Conservation (phyloP, 2,113 vertebrate genomes). For the Hassar affinis region DNA sequence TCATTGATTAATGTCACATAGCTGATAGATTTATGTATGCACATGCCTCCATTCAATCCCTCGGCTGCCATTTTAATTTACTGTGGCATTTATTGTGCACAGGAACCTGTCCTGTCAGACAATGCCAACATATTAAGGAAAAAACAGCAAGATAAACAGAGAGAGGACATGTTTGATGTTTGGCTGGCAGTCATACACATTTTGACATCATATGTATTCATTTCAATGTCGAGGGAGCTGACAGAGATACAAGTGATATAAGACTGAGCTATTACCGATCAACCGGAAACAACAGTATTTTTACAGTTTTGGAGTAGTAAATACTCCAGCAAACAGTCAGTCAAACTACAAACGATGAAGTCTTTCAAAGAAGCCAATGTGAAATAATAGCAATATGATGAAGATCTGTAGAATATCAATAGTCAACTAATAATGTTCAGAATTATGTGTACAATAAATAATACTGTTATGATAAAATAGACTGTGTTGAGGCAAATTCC, state of each 20-base stretch:
- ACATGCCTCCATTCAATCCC: constrained; percentile 66
- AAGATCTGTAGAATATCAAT: not conserved
- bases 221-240: not conserved
- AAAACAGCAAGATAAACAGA: constrained; percentile 46
- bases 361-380: not conserved
- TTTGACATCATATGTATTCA: constrained; percentile 43
- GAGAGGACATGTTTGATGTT: constrained; percentile 5
- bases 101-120: constrained; percentile 65
- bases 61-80: constrained; percentile 66
- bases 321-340: not conserved
- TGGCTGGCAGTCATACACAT: not conserved
- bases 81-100: constrained; percentile 41
- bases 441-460: not conserved
- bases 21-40: constrained; percentile 79
- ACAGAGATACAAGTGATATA: not conserved
- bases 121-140: constrained; percentile 65
- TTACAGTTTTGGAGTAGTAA: not conserved
- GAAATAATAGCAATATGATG: not conserved
- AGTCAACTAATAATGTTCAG: too few relatives aligned
- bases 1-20: constrained; percentile 76
- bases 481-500: not conserved
- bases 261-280: not conserved
- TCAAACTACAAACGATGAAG: not conserved
- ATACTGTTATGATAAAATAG: not conserved
- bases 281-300: not conserved